Evolutionary conservation across 2,797 vertebrate genomes (phyloP).

Genomic region (Sardinella longiceps): DNA sequence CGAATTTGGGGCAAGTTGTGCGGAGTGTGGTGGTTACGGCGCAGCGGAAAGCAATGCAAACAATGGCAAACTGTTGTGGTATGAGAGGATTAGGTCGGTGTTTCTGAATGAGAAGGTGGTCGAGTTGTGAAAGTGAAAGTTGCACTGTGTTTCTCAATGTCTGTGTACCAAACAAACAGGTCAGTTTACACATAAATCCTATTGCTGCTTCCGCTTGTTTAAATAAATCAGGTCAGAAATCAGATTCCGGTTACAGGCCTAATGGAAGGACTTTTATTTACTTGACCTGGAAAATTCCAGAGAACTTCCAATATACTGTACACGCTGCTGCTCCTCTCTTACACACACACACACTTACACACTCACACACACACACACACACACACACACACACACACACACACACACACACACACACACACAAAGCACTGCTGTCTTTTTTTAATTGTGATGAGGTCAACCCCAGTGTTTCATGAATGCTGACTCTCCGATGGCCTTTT

Average conservation of each 20-base stretch:
- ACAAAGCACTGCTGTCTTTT: neutral
- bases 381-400: neutral
- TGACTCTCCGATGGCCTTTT: neutral
- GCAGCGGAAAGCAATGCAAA: neutral
- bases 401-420: neutral
- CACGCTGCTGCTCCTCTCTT: no score
- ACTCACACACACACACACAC: neutral
- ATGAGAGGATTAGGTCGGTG: neutral
- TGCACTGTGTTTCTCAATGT: neutral
- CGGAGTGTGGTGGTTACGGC: neutral
- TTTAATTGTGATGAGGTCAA: neutral
- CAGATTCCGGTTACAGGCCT: neutral
- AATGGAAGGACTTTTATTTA: neutral
- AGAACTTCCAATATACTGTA: neutral
- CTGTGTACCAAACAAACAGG: neutral
- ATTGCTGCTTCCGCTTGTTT: neutral
- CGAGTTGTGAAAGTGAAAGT: neutral
- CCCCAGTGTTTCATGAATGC: neutral
- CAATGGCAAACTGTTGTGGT: neutral
- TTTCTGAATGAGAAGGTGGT: neutral
- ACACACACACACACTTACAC: neutral
- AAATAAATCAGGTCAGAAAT: neutral
- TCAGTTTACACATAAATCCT: neutral
- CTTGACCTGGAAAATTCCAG: neutral
- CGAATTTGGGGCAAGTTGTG: neutral